These are phyloP conservation scores for Julus scandinavius DNA, from an alignment of 2,888 invertebrate species.

Conservation along the genomic window DNA sequence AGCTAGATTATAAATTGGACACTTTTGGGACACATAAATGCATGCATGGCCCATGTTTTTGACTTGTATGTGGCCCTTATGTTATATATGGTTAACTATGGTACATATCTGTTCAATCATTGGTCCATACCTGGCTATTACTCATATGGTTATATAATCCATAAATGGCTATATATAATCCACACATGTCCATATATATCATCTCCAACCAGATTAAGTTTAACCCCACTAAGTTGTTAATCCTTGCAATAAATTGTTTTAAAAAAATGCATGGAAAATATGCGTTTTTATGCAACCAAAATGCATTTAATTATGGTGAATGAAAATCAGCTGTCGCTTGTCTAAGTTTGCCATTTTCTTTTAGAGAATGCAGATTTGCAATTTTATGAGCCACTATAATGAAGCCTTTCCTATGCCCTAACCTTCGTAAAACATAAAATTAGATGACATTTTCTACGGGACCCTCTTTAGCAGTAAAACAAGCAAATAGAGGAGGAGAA, in stretches of 20 bases:
- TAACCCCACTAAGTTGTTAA: not conserved
- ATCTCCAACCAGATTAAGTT: too few species aligned
- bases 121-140: too few species aligned
- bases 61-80: too few species aligned
- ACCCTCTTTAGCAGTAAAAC: not conserved
- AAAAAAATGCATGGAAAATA: not conserved
- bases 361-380: not conserved
- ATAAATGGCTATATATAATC: too few species aligned
- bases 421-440: constrained; percentile 36
- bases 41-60: too few species aligned
- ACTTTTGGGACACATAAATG: too few species aligned
- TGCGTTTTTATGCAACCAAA: not conserved
- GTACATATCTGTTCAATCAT: too few species aligned
- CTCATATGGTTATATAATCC: too few species aligned
- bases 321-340: not conserved
- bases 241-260: not conserved
- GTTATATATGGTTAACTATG: too few species aligned
- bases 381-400: constrained; percentile 21
- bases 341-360: not conserved
- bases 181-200: too few species aligned
- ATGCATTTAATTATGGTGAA: not conserved
- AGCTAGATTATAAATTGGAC: too few species aligned
- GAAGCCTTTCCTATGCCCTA: constrained; percentile 27
- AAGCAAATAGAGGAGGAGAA: not conserved
- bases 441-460: constrained; percentile 32